phyloP scores from a whole-genome alignment of 1,140 invertebrate species.

The Scaptomyza hsui region DNA sequence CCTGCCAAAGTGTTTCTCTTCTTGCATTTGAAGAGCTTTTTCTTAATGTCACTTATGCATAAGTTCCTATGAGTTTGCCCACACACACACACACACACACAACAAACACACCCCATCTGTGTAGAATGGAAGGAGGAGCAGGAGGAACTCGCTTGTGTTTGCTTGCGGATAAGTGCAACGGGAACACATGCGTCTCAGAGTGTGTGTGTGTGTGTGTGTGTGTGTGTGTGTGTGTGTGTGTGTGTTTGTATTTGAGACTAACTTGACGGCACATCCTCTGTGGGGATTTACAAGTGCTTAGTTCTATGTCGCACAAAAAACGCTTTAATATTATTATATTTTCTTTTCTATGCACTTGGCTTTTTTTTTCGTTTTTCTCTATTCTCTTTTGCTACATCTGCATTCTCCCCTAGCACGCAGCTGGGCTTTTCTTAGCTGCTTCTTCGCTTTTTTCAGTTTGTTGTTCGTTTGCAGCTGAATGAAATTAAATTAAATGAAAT shows the following conservation, averaged over 20 bases:
- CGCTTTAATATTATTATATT: slow-evolving; percentile 83
- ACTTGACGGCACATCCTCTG: slow-evolving; percentile 82
- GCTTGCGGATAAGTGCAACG: slow-evolving; percentile 72
- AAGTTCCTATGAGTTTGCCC: slow-evolving; percentile 81
- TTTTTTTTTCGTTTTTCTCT: slow-evolving; percentile 11
- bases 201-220: neutral
- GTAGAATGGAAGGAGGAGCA: no score
- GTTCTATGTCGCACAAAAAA: slow-evolving; percentile 80
- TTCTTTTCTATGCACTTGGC: slow-evolving; percentile 73
- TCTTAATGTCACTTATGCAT: slow-evolving; percentile 83
- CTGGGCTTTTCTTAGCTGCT: slow-evolving; percentile 37
- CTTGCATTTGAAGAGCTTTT: slow-evolving; percentile 83
- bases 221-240: slow-evolving; percentile 19
- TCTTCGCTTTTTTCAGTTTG: slow-evolving; percentile 40
- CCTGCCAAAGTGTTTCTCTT: slow-evolving; percentile 80
- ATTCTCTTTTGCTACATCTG: slow-evolving; percentile 4
- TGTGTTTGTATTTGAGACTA: slow-evolving; percentile 79
- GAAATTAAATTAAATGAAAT: slow-evolving; percentile 76
- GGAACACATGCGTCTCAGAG: slow-evolving; percentile 51
- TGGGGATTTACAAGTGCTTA: slow-evolving; percentile 83
- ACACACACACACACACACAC: slow-evolving; percentile 37
- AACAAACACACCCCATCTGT: slow-evolving; percentile 32
- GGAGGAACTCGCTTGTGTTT: slow-evolving; percentile 62
- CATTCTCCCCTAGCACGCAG: neutral
- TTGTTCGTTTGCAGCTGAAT: slow-evolving; percentile 16